Percentiles rank a stretch among this genome's conserved stretches.
Evolutionary conservation across 2,113 vertebrate species (phyloP).

Genomic region (Isichthys henryi): DNA sequence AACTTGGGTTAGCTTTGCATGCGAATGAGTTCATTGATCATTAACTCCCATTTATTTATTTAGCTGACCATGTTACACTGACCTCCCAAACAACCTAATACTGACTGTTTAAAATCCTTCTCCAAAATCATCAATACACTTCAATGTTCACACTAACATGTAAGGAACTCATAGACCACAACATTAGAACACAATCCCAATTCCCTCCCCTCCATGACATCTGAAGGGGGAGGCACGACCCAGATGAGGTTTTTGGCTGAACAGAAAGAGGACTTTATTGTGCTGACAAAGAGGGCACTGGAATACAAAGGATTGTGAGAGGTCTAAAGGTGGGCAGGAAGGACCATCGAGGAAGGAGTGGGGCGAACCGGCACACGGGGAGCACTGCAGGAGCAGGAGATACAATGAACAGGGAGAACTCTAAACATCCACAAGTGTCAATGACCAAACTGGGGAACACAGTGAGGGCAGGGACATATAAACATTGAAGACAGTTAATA

Average conservation of each 20-base stretch:
- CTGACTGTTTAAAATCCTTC: neutral
- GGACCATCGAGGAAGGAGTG: neutral
- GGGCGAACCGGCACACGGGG: neutral
- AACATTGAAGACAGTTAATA: neutral
- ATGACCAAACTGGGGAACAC: neutral
- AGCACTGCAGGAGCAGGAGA: neutral
- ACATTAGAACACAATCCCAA: neutral
- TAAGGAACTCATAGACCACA: neutral
- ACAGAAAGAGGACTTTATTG: neutral
- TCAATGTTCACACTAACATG: neutral
- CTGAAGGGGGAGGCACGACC: neutral
- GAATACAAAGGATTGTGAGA: neutral
- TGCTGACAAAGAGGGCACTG: neutral
- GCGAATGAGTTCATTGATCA: neutral
- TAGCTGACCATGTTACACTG: neutral
- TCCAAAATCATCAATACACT: neutral
- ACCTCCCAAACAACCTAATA: neutral
- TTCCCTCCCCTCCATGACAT: neutral
- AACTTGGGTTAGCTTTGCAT: neutral
- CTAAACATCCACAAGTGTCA: neutral
- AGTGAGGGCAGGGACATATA: neutral
- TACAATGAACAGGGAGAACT: neutral
- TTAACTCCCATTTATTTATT: neutral
- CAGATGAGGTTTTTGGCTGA: neutral
- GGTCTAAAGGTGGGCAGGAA: neutral